Evolutionary conservation across 2,113 vertebrate species (phyloP).

Genomic region (Strix aluco): DNA sequence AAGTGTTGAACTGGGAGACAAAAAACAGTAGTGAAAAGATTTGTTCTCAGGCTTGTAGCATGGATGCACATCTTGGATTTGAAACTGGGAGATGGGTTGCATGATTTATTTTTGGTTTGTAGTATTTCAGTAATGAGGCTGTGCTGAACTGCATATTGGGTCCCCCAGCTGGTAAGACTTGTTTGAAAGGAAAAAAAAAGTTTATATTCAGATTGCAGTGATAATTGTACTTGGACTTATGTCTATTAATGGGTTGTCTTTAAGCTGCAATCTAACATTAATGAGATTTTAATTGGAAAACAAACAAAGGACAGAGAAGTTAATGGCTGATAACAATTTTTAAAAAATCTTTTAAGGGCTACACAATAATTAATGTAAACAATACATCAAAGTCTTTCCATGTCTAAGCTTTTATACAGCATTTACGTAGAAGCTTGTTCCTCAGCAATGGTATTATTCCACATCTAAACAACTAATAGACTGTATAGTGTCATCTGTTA

Average conservation of each 20-base stretch:
- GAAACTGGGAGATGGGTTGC: neutral
- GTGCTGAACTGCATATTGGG: neutral
- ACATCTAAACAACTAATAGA: constrained; percentile 63
- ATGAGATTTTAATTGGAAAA: constrained; percentile 54
- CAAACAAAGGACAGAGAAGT: neutral
- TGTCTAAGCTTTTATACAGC: constrained; percentile 28
- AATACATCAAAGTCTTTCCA: constrained; percentile 53
- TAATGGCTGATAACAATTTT: constrained; percentile 43
- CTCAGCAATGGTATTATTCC: constrained; percentile 59
- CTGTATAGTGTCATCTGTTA: constrained; percentile 43
- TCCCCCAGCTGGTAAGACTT: neutral
- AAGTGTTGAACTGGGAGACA: neutral
- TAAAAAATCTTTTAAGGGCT: neutral
- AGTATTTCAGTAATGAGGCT: neutral
- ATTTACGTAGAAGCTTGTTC: constrained; percentile 33
- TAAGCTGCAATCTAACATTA: neutral
- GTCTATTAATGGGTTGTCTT: neutral
- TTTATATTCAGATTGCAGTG: neutral
- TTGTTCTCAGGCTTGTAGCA: neutral
- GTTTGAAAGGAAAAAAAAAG: neutral
- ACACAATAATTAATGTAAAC: constrained; percentile 38
- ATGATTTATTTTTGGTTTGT: neutral
- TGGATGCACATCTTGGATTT: neutral
- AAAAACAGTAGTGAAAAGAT: neutral
- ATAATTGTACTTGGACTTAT: neutral